Evolutionary conservation across 2,797 vertebrate species (phyloP), one percentile per base, ranked within the genome.

Genomic region (Centropyge bicolor): DNA sequence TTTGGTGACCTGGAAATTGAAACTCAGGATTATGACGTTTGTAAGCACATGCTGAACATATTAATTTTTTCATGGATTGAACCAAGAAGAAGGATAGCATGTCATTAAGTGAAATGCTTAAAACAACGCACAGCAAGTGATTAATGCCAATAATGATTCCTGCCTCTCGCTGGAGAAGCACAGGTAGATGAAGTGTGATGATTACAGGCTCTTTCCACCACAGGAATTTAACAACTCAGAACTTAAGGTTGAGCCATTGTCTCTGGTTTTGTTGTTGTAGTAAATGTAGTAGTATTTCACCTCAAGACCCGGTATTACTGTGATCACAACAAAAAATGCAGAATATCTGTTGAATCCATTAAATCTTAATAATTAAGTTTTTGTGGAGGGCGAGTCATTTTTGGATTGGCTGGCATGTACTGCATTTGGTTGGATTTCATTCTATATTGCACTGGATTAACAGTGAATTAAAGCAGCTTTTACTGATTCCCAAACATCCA

Each of bases 361-460:
- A 31, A 31, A 31, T 31, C 2, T 31, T 31, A 31, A 31, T 31
- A 31, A 31, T 31, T 49, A 19, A 20, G 10, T 43, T 52, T 71
- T 20, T 36, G 19, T 22, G n/a, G 20, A 20, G 24, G 49, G 48
- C 41, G 35, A 20, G 43, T 65, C 19, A 49, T 64, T 57, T 19
- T 16, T 74, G 27, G 17, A 38, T 38, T 57, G 51, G 13, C 14
- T 41, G 59, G 24, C n/a, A 40, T 16, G 9, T 22, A 31, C 22
- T 57, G 19, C 57, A 59, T 63, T 55, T 62, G 51, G 27, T 71
- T 71, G 20, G n/a, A 40, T 52, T 71, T 2, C n/a, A n/a, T n/a
- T n/a, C n/a, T 38, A 41, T 51, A 20, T 16, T 49, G 69, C 17
- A 59, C 20, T 60, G 55, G 31, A 31, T 63, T 76, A 56, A 40